phyloP scores from a whole-genome alignment of 1,140 invertebrate species.

The Papilio polyxenes region DNA sequence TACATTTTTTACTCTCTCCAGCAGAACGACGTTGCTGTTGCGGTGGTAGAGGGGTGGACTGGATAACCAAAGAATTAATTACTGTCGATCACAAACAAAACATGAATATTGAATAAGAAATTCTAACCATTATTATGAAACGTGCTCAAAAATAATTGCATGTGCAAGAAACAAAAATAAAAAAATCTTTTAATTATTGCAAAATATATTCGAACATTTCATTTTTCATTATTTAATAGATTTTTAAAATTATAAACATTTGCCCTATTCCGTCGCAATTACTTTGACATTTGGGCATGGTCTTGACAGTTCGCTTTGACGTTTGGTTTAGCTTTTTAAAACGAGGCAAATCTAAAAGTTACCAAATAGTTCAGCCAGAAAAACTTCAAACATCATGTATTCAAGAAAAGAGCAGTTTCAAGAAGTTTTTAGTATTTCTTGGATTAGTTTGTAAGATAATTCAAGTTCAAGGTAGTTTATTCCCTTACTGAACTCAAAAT shows the following conservation, averaged over 20 bases:
- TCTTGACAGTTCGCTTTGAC: slow-evolving; percentile 4
- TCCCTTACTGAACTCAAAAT: neutral
- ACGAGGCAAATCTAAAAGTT: neutral
- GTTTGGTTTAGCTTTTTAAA: neutral
- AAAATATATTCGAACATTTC: neutral
- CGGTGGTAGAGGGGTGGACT: slow-evolving; percentile 68
- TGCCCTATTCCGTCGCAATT: neutral
- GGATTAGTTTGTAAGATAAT: neutral
- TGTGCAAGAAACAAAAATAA: neutral
- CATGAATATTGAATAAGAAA: slow-evolving; percentile 1
- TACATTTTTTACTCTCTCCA: slow-evolving; percentile 69
- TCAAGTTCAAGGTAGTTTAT: neutral
- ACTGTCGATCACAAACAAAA: neutral
- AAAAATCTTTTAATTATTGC: neutral
- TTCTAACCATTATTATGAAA: slow-evolving; percentile 20
- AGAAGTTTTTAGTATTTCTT: neutral
- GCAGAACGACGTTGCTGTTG: slow-evolving; percentile 58
- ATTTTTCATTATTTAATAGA: neutral
- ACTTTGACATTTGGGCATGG: neutral
- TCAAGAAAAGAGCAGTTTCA: too few relatives aligned
- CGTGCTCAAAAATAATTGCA: neutral
- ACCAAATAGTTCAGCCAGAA: neutral
- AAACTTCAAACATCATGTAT: neutral
- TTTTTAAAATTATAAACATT: slow-evolving; percentile 5
- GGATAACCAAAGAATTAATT: slow-evolving; percentile 46